A percentile compares a stretch with the other conserved stretches of the same genome.
phyloP scores from a whole-genome alignment of 2,888 invertebrate species.

The Drosophila putrida region DNA sequence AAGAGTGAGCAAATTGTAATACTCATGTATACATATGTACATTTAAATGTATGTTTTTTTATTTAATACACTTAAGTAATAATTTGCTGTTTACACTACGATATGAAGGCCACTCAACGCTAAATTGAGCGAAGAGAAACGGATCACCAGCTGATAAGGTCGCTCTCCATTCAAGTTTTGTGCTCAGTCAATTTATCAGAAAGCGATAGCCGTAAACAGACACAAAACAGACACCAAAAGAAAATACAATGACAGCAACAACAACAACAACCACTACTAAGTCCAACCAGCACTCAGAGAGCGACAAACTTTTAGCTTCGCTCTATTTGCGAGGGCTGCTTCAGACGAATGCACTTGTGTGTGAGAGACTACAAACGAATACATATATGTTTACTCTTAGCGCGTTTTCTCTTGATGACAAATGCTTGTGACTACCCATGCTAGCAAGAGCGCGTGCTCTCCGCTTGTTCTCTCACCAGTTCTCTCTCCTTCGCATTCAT shows the following conservation, averaged over 20 bases:
- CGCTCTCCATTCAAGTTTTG: constrained; percentile 30
- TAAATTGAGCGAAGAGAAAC: constrained; percentile 35
- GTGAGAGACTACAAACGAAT: not conserved
- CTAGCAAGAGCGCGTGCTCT: not conserved
- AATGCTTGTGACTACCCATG: constrained; percentile 4
- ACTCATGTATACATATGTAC: not conserved
- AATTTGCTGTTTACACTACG: constrained; percentile 28
- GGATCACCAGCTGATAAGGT: constrained; percentile 55
- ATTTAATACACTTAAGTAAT: constrained; percentile 19
- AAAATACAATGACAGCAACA: constrained; percentile 1
- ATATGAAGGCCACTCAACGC: constrained; percentile 39
- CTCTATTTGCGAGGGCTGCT: not conserved
- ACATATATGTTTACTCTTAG: not conserved
- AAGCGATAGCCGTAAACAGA: constrained; percentile 32
- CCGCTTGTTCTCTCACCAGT: not conserved
- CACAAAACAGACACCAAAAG: constrained; percentile 30
- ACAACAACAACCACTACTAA: constrained; percentile 9
- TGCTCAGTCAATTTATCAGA: constrained; percentile 35
- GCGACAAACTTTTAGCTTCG: not conserved
- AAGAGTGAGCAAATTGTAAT: constrained; percentile 10
- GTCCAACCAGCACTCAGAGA: constrained; percentile 4
- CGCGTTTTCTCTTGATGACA: not conserved
- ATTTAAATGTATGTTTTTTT: not conserved
- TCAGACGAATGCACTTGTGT: not conserved
- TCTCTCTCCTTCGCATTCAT: constrained; percentile 24